phyloP scores from a whole-genome alignment of 2,888 invertebrate genomes.

The Andrena hattorfiana region DNA sequence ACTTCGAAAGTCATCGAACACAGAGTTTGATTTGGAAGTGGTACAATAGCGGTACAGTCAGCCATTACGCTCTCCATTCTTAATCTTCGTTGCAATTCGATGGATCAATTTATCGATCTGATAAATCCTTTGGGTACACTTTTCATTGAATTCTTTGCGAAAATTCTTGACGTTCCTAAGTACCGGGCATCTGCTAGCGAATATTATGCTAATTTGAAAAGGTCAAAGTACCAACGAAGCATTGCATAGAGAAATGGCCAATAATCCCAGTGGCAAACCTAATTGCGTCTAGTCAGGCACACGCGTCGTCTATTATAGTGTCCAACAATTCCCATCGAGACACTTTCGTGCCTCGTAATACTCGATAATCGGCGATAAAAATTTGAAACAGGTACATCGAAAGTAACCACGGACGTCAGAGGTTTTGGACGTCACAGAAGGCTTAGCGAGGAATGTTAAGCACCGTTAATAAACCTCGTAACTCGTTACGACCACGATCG shows the following conservation, averaged over 20 bases:
- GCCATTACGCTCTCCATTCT: too few species aligned
- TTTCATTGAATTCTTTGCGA: too few species aligned
- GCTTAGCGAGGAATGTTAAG: conserved; percentile 69
- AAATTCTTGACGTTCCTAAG: too few species aligned
- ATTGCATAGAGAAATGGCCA: background rate
- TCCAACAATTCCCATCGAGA: background rate
- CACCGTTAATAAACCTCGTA: conserved; percentile 78
- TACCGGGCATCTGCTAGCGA: too few species aligned
- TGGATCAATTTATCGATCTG: too few species aligned
- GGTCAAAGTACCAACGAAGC: background rate
- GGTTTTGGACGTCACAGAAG: conserved; percentile 55
- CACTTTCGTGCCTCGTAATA: conserved; percentile 16
- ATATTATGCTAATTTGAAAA: background rate
- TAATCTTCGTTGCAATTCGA: too few species aligned
- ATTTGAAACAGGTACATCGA: conserved; percentile 38
- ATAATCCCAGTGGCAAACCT: background rate
- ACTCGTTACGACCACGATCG: conserved; percentile 55
- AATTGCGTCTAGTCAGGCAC: background rate
- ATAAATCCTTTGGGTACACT: too few species aligned
- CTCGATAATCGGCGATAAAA: conserved; percentile 55
- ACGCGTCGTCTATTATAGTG: background rate
- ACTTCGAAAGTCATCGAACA: too few species aligned
- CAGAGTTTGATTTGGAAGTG: too few species aligned
- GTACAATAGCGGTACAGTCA: too few species aligned
- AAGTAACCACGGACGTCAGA: conserved; percentile 69